Evolutionary conservation across 2,888 invertebrate species (phyloP), one percentile per base, ranked within the genome.

Genomic region (Drosophila demipolita): DNA sequence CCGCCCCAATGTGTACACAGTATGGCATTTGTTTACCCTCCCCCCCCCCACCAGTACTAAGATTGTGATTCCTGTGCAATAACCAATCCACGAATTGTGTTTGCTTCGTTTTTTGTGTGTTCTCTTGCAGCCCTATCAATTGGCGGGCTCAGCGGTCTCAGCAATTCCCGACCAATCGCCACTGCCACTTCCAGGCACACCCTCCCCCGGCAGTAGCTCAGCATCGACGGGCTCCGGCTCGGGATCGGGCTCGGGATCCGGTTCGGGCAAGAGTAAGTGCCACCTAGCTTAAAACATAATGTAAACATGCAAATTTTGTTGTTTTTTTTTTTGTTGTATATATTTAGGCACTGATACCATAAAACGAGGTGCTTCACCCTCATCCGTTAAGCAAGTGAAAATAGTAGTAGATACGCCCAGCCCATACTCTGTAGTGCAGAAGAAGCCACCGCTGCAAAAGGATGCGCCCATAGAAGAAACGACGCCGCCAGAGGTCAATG

Each of bases 201-300:
- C 96, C 94, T 97, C 97, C 93, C 96, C 97, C 95, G 97, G 96
- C 95, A 97, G 95, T 94, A 96, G 96, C 94, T 96, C 96, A 91
- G 96, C 96, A 90, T 96, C 96, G 89, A 96, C 96, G 91, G 96
- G 96, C 92, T 96, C 96, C 86, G 96, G 96, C 92, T 96, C 96
- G 90, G 97, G 96, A 48, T 83, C 83, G 58, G 83, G 83, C 87
- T 96, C 96, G 66, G 83, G 83, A 86, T 96, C 96, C 86, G 96
- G 92, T 52, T 91, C 91, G 69, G 92, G 92, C 87, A 92, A 92
- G 87, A 92, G 92, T 92, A 83, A 91, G 87, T 84, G 26, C 1
- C 12, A 7, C 9, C 11, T 29, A 15, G 11, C 9, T n/a, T 42
- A 11, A 0, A 17, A 17, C 12, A 5, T 1, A 6, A 2, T 15